Conservation (phyloP, 2,888 invertebrate species). For the Pegoplata infirma region DNA sequence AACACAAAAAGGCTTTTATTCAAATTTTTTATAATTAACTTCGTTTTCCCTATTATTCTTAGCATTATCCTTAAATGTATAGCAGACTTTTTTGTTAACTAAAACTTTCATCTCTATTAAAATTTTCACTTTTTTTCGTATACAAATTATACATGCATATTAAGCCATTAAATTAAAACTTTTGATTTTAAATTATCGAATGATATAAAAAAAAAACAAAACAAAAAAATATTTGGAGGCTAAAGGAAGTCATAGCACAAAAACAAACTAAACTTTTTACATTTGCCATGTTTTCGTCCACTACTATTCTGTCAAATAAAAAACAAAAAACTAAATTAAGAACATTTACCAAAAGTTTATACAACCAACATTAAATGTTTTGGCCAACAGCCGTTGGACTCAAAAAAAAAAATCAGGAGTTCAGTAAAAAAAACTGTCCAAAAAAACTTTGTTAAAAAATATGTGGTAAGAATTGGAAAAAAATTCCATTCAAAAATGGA, state of each 20-base stretch:
- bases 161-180: constrained; percentile 18
- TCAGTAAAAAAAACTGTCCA: constrained; percentile 11
- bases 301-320: constrained; percentile 17
- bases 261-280: constrained; percentile 39
- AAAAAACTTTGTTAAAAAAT: constrained; percentile 10
- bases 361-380: constrained; percentile 55
- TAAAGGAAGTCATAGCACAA: too few relatives aligned
- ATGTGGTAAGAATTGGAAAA: constrained; percentile 25
- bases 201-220: background rate
- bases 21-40: too few relatives aligned
- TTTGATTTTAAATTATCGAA: constrained; percentile 49
- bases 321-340: constrained; percentile 36
- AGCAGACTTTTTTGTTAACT: too few relatives aligned
- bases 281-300: constrained; percentile 40
- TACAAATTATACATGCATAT: background rate
- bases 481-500: constrained; percentile 22
- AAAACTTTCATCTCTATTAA: background rate
- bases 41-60: too few relatives aligned
- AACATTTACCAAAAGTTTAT: constrained; percentile 52
- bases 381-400: constrained; percentile 47
- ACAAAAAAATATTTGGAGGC: constrained; percentile 25
- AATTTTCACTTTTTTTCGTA: background rate
- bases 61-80: too few relatives aligned
- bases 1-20: too few relatives aligned
- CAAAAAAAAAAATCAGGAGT: background rate